Conservation (phyloP, 1,140 invertebrate genomes). For the Steinernema feltiae region DNA sequence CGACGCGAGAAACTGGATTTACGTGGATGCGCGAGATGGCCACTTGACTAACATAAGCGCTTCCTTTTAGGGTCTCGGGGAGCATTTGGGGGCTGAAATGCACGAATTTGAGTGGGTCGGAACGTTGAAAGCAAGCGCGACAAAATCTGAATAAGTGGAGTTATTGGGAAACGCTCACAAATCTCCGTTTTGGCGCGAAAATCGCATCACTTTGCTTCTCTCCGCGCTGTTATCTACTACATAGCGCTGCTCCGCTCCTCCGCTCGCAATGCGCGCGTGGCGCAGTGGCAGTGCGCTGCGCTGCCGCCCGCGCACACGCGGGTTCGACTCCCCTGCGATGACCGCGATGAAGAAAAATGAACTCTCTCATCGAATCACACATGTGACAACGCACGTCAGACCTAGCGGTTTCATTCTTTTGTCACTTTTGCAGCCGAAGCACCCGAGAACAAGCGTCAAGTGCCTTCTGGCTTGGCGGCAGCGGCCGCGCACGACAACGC, state of each 20-base stretch:
- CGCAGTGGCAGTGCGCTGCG: background rate
- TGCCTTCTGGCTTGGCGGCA: background rate
- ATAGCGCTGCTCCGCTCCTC: too few relatives aligned
- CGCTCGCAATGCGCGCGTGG: slow-evolving; percentile 2
- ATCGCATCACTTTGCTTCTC: background rate
- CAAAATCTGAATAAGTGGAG: too few relatives aligned
- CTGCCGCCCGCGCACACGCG: background rate
- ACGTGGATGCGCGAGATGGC: too few relatives aligned
- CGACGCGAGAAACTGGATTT: too few relatives aligned
- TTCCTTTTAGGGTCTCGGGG: too few relatives aligned
- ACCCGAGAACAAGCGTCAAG: background rate
- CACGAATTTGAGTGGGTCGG: too few relatives aligned
- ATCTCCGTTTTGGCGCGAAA: too few relatives aligned
- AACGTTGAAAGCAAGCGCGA: too few relatives aligned
- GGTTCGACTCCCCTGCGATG: background rate
- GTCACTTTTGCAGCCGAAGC: background rate
- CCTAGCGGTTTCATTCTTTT: background rate
- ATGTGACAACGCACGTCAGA: slow-evolving; percentile 15
- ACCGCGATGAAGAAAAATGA: slow-evolving; percentile 11
- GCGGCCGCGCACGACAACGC: background rate
- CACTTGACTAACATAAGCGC: too few relatives aligned
- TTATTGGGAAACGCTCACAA: too few relatives aligned
- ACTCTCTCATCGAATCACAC: slow-evolving; percentile 13
- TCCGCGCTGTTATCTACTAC: background rate
- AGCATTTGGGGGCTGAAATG: too few relatives aligned